Evolutionary conservation across 2,888 invertebrate genomes (phyloP).

Genomic region (Sepioteuthis lessoniana): DNA sequence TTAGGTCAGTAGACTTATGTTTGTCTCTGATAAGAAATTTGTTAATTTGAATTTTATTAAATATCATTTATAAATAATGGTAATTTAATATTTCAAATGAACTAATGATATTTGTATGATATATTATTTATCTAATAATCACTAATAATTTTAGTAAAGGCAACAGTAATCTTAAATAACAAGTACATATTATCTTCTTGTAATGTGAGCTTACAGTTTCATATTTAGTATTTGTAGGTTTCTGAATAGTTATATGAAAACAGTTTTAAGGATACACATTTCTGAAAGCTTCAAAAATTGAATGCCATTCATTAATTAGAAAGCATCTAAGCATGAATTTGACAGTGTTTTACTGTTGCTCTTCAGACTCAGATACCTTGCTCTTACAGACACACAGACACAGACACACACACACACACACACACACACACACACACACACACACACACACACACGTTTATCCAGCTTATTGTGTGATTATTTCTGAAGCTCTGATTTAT

Average conservation of each 20-base stretch:
- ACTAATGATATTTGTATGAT: background rate
- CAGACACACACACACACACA: background rate
- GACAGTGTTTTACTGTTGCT: conserved; percentile 15
- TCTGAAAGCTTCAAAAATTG: background rate
- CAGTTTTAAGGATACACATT: background rate
- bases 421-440: background rate
- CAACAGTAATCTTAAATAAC: background rate
- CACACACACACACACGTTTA: background rate
- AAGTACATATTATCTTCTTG: background rate
- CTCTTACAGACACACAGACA: too few species aligned
- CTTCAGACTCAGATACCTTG: background rate
- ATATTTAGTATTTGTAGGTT: background rate
- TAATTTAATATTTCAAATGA: background rate
- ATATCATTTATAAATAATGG: background rate
- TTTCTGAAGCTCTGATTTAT: conserved; percentile 44
- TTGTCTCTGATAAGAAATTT: background rate
- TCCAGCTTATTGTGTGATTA: conserved; percentile 46
- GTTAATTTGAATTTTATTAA: background rate
- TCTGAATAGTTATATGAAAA: too few species aligned
- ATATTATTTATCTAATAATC: background rate
- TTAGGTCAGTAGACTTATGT: background rate
- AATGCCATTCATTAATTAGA: background rate
- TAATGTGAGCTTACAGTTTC: background rate
- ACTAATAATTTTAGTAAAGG: background rate
- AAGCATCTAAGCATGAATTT: background rate